phyloP scores from a whole-genome alignment of 2,113 vertebrate species.

The Chiloscyllium plagiosum region DNA sequence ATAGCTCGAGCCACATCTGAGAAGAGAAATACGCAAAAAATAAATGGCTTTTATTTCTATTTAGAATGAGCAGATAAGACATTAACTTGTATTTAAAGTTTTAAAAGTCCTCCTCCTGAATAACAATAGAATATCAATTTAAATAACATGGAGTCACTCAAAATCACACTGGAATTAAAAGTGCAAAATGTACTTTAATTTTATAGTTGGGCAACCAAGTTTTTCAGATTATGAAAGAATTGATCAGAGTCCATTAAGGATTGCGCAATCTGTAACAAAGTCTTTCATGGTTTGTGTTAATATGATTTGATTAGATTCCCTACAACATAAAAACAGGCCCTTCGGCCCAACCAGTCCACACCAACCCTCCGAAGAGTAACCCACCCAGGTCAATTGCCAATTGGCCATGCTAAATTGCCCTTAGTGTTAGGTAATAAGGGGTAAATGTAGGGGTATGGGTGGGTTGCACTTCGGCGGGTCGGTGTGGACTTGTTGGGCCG shows the following conservation, averaged over 20 bases:
- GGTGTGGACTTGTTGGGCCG: no score
- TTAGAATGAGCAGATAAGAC: background rate
- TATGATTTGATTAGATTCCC: no score
- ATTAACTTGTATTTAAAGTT: background rate
- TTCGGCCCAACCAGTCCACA: no score
- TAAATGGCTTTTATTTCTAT: background rate
- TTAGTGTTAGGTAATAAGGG: no score
- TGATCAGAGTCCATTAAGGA: background rate
- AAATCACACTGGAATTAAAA: background rate
- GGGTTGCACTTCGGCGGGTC: no score
- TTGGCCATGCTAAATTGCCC: no score
- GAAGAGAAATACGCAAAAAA: constrained; percentile 42
- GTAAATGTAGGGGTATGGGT: no score
- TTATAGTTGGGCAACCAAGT: background rate
- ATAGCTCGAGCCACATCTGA: constrained; percentile 93
- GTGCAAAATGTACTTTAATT: background rate
- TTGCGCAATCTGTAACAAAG: background rate
- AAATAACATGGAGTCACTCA: background rate
- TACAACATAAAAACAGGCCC: no score
- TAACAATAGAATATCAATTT: background rate
- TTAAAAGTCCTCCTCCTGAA: background rate
- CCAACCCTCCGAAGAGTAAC: no score
- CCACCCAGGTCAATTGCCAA: no score
- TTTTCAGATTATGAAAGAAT: background rate
- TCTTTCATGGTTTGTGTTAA: background rate